A percentile compares a stretch with the other conserved stretches of the same genome.
These are phyloP conservation scores for Netelia melanura DNA, from an alignment of 2,888 invertebrate species.

Conservation along the genomic window DNA sequence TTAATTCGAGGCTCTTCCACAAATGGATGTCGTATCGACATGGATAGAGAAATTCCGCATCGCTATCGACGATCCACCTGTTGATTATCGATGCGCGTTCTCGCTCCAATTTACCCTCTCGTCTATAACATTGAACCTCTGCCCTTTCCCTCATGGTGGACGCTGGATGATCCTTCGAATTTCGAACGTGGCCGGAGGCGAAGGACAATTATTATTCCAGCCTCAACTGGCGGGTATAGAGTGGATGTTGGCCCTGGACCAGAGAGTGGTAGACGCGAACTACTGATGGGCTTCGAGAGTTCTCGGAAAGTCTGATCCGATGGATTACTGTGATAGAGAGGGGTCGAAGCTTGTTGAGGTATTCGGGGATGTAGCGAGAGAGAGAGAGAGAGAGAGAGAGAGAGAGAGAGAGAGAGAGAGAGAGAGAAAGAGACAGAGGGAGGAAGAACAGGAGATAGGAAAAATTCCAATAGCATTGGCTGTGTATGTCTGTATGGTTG, in stretches of 20 bases:
- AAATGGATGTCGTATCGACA: constrained; percentile 48
- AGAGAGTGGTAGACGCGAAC: constrained; percentile 30
- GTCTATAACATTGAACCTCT: constrained; percentile 19
- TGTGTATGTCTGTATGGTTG: constrained; percentile 65
- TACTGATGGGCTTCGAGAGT: constrained; percentile 45
- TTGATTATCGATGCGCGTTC: constrained; percentile 65
- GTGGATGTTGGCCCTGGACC: background rate
- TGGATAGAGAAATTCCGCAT: constrained; percentile 14
- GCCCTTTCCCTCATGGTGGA: constrained; percentile 10
- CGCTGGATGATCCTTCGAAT: constrained; percentile 16
- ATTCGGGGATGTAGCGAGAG: constrained; percentile 7
- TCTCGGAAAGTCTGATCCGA: constrained; percentile 47
- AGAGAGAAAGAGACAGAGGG: constrained; percentile 65
- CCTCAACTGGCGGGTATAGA: constrained; percentile 8
- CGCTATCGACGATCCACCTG: constrained; percentile 66
- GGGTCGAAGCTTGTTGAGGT: constrained; percentile 8
- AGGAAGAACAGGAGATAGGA: constrained; percentile 72
- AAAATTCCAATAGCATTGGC: constrained; percentile 77
- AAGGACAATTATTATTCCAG: constrained; percentile 50
- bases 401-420: constrained; percentile 30
- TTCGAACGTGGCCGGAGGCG: constrained; percentile 7
- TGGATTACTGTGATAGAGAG: constrained; percentile 62
- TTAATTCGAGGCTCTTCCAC: constrained; percentile 15
- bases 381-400: constrained; percentile 41
- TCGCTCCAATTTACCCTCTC: constrained; percentile 15